Conservation (phyloP, 2,113 vertebrate genomes). For the Calyptommatus sinebrachiatus region DNA sequence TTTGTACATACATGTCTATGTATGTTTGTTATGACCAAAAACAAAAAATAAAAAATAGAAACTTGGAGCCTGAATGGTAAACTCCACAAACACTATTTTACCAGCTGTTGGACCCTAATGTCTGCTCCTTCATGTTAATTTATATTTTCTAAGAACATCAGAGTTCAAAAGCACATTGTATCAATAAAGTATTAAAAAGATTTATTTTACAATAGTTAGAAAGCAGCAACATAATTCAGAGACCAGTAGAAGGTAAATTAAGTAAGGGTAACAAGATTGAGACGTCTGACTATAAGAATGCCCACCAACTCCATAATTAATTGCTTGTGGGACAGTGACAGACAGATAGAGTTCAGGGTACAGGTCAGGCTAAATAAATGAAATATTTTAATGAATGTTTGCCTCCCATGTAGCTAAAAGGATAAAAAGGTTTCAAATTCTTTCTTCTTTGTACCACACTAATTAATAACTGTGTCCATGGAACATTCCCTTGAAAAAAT, state of each 20-base stretch:
- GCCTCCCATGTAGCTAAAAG: not conserved
- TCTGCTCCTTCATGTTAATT: not conserved
- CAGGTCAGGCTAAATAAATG: constrained; percentile 10
- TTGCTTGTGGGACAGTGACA: not conserved
- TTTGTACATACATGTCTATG: too few species aligned
- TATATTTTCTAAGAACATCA: not conserved
- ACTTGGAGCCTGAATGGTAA: not conserved
- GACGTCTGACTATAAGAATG: constrained; percentile 25
- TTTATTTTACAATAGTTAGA: constrained; percentile 14
- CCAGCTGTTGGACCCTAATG: not conserved
- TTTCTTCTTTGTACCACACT: not conserved
- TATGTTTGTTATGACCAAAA: too few species aligned
- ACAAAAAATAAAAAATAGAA: too few species aligned
- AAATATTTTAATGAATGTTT: not conserved
- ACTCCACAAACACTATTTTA: too few species aligned
- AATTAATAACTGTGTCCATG: not conserved
- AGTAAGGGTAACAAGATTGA: constrained; percentile 2
- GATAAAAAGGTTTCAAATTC: not conserved
- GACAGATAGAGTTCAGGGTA: constrained; percentile 11
- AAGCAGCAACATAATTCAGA: constrained; percentile 21
- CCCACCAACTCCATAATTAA: constrained; percentile 23
- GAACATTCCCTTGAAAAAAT: not conserved
- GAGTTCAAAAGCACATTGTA: not conserved
- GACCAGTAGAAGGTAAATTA: constrained; percentile 17
- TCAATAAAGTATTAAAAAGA: not conserved